Percentiles rank a stretch among this genome's conserved stretches.
These are phyloP conservation scores for Phyto melanocephala DNA, from an alignment of 2,888 invertebrate genomes.

Conservation along the genomic window DNA sequence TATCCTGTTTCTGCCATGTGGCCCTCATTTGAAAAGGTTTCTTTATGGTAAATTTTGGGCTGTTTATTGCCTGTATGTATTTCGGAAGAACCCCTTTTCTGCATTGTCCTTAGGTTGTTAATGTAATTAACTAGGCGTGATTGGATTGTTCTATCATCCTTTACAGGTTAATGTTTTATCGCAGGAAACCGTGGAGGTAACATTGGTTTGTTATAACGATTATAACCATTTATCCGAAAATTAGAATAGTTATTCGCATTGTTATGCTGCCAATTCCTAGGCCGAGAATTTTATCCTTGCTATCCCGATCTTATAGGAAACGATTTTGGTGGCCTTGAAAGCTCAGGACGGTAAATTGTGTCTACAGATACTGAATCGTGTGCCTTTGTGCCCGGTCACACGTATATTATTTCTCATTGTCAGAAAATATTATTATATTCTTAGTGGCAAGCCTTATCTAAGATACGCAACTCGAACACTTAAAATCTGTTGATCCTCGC, in stretches of 20 bases:
- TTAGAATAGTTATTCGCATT: background rate
- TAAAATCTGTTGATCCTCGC: background rate
- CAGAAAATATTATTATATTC: slow-evolving; percentile 1
- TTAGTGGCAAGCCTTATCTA: background rate
- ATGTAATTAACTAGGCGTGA: background rate
- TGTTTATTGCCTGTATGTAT: background rate
- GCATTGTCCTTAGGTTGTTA: background rate
- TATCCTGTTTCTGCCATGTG: background rate
- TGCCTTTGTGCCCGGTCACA: background rate
- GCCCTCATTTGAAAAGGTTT: background rate
- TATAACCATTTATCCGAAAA: background rate
- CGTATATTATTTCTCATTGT: slow-evolving; percentile 20
- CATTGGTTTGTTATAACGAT: background rate
- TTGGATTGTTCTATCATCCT: background rate
- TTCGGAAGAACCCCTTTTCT: background rate
- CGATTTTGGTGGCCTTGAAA: background rate
- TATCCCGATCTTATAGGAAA: background rate
- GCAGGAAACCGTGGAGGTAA: background rate
- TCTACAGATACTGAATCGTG: background rate
- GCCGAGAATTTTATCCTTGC: background rate
- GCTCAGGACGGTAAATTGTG: background rate
- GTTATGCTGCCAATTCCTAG: background rate
- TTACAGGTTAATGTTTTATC: background rate
- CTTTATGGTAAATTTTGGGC: background rate
- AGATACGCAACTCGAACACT: background rate